Percentiles rank a stretch among this genome's conserved stretches.
Conservation (phyloP, 2,888 invertebrate genomes). For the Melanargia galathea region DNA sequence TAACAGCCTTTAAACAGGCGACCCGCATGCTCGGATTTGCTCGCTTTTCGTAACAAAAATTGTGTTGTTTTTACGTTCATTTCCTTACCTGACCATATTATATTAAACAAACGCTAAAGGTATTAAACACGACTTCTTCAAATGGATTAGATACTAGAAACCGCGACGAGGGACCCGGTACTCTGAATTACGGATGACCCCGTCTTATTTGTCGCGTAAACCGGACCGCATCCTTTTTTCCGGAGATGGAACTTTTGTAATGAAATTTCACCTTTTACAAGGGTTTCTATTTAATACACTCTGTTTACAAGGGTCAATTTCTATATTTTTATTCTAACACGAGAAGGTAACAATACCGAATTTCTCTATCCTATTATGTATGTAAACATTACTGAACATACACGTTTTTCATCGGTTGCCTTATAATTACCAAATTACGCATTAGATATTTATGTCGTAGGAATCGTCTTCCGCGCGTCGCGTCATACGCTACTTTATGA, state of each 20-base stretch:
- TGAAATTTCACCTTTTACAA: slow-evolving; percentile 14
- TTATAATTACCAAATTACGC: too few relatives aligned
- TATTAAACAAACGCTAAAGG: not conserved
- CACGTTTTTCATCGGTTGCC: too few relatives aligned
- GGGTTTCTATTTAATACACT: not conserved
- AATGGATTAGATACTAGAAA: not conserved
- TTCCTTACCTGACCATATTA: not conserved
- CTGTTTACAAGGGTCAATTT: slow-evolving; percentile 6
- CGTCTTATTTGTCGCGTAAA: not conserved
- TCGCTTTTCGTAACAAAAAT: not conserved
- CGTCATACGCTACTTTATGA: too few relatives aligned
- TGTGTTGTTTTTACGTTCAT: not conserved
- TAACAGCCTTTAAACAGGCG: too few relatives aligned
- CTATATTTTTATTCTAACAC: not conserved
- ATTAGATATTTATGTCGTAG: too few relatives aligned
- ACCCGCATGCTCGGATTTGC: too few relatives aligned
- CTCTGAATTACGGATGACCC: not conserved
- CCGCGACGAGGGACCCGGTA: not conserved
- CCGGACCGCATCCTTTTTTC: not conserved
- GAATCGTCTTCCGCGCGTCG: too few relatives aligned
- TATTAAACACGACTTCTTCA: not conserved
- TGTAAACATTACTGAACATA: too few relatives aligned
- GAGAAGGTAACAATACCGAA: too few relatives aligned
- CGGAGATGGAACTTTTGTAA: slow-evolving; percentile 1
- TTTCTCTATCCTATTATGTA: too few relatives aligned